Evolutionary conservation across 1,140 invertebrate species (phyloP).

Genomic region (Augochlora pura): DNA sequence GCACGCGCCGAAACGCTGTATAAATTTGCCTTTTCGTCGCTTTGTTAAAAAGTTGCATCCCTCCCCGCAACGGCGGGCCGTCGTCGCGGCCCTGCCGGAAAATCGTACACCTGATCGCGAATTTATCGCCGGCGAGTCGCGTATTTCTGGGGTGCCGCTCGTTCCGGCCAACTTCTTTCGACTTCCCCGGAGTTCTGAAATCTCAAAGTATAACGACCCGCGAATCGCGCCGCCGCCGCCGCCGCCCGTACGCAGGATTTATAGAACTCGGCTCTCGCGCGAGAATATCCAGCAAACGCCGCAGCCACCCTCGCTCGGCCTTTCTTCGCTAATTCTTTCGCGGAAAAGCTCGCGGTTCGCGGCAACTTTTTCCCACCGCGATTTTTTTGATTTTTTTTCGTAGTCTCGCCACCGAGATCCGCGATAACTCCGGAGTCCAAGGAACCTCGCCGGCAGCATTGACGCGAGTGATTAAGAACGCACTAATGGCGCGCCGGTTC

Average conservation of each 20-base stretch:
- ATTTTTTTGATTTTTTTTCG: too few species aligned
- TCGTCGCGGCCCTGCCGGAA: background rate
- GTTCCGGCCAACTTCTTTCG: background rate
- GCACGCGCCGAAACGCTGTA: background rate
- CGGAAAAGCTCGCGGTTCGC: too few species aligned
- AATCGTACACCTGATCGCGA: conserved; percentile 5
- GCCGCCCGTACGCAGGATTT: background rate
- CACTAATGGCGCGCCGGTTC: too few species aligned
- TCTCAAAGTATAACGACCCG: background rate
- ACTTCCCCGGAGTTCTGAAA: background rate
- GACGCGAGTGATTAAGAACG: too few species aligned
- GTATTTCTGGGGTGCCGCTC: background rate
- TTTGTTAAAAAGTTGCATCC: background rate
- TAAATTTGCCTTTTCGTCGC: conserved; percentile 4
- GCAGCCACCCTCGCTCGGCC: too few species aligned
- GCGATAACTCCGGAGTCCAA: too few species aligned
- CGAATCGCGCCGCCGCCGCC: background rate
- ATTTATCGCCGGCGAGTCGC: background rate
- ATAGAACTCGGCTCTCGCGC: background rate
- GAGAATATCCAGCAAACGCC: too few species aligned
- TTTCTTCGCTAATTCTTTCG: too few species aligned
- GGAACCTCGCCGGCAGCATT: too few species aligned
- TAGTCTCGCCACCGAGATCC: too few species aligned
- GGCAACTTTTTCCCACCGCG: too few species aligned
- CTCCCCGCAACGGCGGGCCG: too few species aligned